Evolutionary conservation across 2,888 invertebrate genomes (phyloP).

Genomic region (Automeris io): DNA sequence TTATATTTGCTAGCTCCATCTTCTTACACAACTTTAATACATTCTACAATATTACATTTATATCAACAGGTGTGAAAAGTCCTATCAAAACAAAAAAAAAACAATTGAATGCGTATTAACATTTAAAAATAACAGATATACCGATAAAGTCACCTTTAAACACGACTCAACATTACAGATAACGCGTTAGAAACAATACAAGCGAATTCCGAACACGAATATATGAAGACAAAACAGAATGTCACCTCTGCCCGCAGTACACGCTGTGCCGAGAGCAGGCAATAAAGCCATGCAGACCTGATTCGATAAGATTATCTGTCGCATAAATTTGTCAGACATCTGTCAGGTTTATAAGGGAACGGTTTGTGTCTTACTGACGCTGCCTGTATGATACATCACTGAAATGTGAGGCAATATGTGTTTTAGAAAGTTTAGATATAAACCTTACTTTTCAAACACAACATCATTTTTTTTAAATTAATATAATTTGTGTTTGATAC

Average conservation of each 20-base stretch:
- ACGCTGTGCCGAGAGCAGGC: conserved; percentile 14
- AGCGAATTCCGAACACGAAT: background rate
- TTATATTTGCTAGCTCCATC: too few species aligned
- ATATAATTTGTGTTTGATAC: too few species aligned
- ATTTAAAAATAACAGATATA: background rate
- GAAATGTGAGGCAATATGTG: background rate
- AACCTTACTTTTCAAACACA: too few species aligned
- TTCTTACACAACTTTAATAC: too few species aligned
- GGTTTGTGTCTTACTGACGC: conserved; percentile 8
- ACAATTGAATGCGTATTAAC: too few species aligned
- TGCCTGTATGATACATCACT: background rate
- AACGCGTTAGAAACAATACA: too few species aligned
- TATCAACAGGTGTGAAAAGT: too few species aligned
- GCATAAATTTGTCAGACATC: conserved; percentile 62
- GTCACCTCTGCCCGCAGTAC: conserved; percentile 2
- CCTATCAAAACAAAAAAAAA: too few species aligned
- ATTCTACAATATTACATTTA: too few species aligned
- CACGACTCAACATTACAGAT: too few species aligned
- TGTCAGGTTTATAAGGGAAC: conserved; percentile 15
- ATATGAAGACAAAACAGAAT: conserved; percentile 6
- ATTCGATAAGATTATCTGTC: conserved; percentile 57
- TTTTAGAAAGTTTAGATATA: background rate
- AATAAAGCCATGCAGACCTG: conserved; percentile 54
- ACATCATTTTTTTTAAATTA: too few species aligned
- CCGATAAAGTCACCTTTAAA: background rate